Base-by-base conservation (phyloP, 2,888 invertebrate species). In the Leptinotarsa peninsularis region DNA sequence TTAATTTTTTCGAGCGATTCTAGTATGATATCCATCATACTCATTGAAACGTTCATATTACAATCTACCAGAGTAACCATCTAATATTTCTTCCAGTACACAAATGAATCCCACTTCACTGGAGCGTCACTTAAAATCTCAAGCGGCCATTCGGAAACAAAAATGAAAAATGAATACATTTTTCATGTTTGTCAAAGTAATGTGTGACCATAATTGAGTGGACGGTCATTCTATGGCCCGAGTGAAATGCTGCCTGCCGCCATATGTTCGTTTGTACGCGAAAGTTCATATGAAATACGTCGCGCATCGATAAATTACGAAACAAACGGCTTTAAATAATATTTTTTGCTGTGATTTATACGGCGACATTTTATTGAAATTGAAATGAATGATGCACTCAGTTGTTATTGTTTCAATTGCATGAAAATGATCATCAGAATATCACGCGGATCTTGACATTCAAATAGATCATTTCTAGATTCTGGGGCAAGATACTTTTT, bases 111-210 rank as follows among this genome's bases (percentile, higher is more conserved):
- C 56, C 33, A 43, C 50, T 60, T 43, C 52, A 66, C n/a, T 54
- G 54, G 63, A 71, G 49, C 71, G 71, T 76, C 73, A 70, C 71
- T 72, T 71, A 67, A 73, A 76, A 73, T 76, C 73, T 71, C 73
- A 58, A 63, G 63, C 69, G 71, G 71, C 76, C 71, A 73, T 76
- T 73, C 60, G 63, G 71, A 73, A 71, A 74, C 78, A 75, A 74
- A 74, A 75, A 74, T 79, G 79, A 79, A 79, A 79, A 79, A 79
- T 78, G 79, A 67, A 49, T 49, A 52, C 73, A 82, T 83, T 83
- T 84, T 84, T 84, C 84, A 83, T 79, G 81, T 82, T 83, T 83
- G 83, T 83, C 82, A 82, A 79, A 80, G 80, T 82, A 82, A 83
- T 80, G 79, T 82, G 84, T 76, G 82, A 74, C 82, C 73, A 77